Percentiles rank a stretch among this genome's conserved stretches.
phyloP scores from a whole-genome alignment of 2,113 vertebrate species.

The Apteryx mantelli region DNA sequence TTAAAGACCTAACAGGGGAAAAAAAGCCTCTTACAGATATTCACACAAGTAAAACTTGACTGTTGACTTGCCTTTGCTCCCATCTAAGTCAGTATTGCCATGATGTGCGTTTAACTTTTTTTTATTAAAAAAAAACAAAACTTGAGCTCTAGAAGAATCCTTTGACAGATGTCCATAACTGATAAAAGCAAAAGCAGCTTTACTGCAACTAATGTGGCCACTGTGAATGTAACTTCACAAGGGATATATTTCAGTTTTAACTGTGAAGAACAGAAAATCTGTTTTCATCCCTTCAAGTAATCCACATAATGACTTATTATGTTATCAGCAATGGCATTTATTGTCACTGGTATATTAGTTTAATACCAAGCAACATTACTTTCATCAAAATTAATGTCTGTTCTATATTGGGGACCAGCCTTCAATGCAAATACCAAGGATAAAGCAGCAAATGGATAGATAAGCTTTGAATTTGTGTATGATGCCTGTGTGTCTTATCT shows the following conservation, averaged over 20 bases:
- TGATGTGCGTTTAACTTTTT: not conserved
- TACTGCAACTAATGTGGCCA: not conserved
- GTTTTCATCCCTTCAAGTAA: not conserved
- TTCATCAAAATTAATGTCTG: not conserved
- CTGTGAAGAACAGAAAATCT: not conserved
- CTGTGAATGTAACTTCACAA: not conserved
- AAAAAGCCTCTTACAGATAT: not conserved
- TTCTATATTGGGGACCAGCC: not conserved
- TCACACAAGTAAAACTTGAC: not conserved
- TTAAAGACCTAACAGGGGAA: not conserved
- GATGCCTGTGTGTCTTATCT: not conserved
- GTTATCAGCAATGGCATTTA: not conserved
- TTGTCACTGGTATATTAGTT: not conserved
- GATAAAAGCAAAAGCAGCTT: not conserved
- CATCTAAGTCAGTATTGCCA: not conserved
- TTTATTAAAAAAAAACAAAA: not conserved
- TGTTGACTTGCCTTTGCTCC: not conserved
- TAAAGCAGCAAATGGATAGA: not conserved
- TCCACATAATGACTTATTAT: not conserved
- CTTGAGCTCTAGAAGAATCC: not conserved
- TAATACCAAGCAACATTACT: not conserved
- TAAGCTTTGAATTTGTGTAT: not conserved
- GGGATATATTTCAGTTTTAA: not conserved
- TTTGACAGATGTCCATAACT: not conserved
- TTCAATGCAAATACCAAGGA: not conserved